Base-by-base conservation (phyloP, 2,113 vertebrate species). In the Enhydra lutris region DNA sequence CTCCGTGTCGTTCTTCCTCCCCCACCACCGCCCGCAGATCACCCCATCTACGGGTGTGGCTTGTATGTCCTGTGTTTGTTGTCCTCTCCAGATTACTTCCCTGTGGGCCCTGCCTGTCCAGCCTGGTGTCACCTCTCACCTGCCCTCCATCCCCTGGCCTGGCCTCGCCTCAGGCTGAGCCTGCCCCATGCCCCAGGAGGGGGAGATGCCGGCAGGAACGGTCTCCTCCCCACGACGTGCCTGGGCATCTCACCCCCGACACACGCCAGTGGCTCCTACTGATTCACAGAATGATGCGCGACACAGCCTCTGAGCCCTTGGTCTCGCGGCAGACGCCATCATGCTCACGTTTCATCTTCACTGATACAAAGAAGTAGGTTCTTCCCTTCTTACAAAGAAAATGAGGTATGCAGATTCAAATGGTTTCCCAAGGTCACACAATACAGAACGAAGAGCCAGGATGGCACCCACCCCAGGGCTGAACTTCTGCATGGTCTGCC, bases 51-150 rank as follows among this genome's bases (percentile, higher is more conserved):
- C 15, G 39, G 63, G n/a, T 3, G 1, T 3, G 67, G 8, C 39
- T 24, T 18, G 18, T 12, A 13, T 1, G 13, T n/a, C 6, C 61
- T 0, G 1, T 9, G 15, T 10, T 5, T 1, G 2, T 3, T 14
- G 6, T 13, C 11, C n/a, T 39, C 86, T 42, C 31, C 50, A 47
- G 7, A 6, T 31, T 11, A 8, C 5, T 31, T 23, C 50, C 11
- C 71, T 39, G 26, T 6, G 4, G 55, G 8, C 29, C 17, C 21
- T 23, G 31, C 10, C 69, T 63, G 20, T 31, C 31, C 2, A 6
- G 14, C 39, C 12, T 2, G 18, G 4, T 26, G 21, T 63, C 84
- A 17, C 1, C 13, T 6, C 20, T 10, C 42, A 17, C 14, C 39
- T 34, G 39, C 4, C 79, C 21, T 45, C 47, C 0, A 1, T 36